Evolutionary conservation across 1,140 invertebrate species (phyloP), one percentile per base, ranked within the genome.

Genomic region (Heliconius congener): DNA sequence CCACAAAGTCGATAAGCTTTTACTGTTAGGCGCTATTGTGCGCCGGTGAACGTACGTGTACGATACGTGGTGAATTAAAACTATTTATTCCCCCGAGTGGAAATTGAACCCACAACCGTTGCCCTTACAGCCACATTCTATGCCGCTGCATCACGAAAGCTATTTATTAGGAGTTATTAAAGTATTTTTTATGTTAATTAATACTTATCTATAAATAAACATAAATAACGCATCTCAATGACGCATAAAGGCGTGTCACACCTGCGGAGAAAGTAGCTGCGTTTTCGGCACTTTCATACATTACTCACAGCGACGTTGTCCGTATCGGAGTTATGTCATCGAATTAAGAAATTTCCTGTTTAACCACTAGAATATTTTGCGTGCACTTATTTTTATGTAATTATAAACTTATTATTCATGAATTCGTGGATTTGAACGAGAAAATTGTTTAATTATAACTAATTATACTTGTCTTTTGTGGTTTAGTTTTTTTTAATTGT

Each of bases 171-270:
- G 19, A 52, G 16, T 3, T 19, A 8, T 1, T 57, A 30, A 30
- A 30, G 30, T 30, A 30, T 30, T 30, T 57, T 57, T 57, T n/a
- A 66, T 16, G 11, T 16, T 16, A 66, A 66, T 27, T 8, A 66
- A 30, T 66, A 66, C 1, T 30, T 66, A 27, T 5, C 11, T 66
- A 66, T 66, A 23, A 57, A 23, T 66, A 66, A 60, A 60, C 55
- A 60, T 60, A 60, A 23, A 30, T 30, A 66, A 30, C 55, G 2
- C 55, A 23, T 18, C 18, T 11, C 50, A 79, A 79, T 79, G 81
- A 82, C 77, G 74, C 79, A 82, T 73, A 70, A 81, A 78, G 80
- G 23, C 73, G 74, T 73, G 76, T 71, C 81, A 79, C 81, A 79
- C 81, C 74, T 79, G 81, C 55, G 71, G 81, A 74, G 81, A 82